Evolutionary conservation across 2,797 vertebrate genomes (phyloP), one percentile per base, ranked within the genome.

Genomic region (Gymnoscopelus braueri): DNA sequence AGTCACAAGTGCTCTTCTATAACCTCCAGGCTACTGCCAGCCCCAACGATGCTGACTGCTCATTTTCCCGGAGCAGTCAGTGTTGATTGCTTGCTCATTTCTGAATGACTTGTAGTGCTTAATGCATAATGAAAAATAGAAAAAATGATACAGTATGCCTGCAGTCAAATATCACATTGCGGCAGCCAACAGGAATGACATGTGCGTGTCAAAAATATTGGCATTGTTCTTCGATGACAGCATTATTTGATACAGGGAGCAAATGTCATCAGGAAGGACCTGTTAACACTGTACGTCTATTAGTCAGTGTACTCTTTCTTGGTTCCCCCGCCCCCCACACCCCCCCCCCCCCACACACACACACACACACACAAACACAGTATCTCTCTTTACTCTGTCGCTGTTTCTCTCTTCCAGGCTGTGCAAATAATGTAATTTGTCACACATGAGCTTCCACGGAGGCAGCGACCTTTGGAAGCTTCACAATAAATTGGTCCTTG

Each of bases 381-480:
- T 77, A 49, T 35, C 49, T 67, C 56, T 15, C 71, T 63, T 66
- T 14, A 44, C 39, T 10, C 39, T 10, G 39, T 44, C 39, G 67
- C 19, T 24, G 59, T 82, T 69, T 80, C 77, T 81, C 77, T 65
- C 85, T 72, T 63, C 55, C 68, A 64, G 15, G 35, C 23, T 82
- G 74, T 85, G 87, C 90, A 90, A 91, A 92, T 93, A 92, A 92
- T 90, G 87, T 89, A 85, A 92, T 94, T 93, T 93, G 90, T 93
- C 90, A 91, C 86, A 89, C 87, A 90, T 80, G 82, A 87, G 81
- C 83, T 86, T 92, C 85, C 83, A n/a, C 90, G 86, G 89, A 89
- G 79, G 75, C 89, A 80, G 81, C 92, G 91, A 93, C 92, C 93
- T 93, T 91, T 93, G 58, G 48, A 86, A 91, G 86, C 83, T 86